A percentile compares a stretch with the other conserved stretches of the same genome.
These are phyloP conservation scores for Herpailurus yagouaroundi DNA, from an alignment of 2,113 vertebrate species.

Conservation along the genomic window DNA sequence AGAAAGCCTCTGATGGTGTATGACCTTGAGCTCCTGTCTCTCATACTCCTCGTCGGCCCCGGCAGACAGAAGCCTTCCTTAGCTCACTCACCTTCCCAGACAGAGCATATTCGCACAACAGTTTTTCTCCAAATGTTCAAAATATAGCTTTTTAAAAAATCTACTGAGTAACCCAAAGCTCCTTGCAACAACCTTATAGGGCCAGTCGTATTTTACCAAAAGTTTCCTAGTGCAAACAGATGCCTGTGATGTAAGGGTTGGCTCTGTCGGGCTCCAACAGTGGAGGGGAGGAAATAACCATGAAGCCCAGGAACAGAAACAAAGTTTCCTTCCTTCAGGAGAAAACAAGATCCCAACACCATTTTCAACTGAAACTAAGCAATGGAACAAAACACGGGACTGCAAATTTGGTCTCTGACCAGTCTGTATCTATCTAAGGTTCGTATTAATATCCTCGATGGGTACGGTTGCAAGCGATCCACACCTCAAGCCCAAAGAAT, in stretches of 20 bases:
- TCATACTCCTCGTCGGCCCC: not conserved
- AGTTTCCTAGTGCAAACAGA: constrained; percentile 76
- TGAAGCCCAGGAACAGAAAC: constrained; percentile 49
- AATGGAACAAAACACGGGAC: not conserved
- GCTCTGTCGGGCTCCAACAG: constrained; percentile 38
- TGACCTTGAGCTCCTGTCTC: not conserved
- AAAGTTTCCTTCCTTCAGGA: constrained; percentile 44
- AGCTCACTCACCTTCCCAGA: not conserved
- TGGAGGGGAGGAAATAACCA: constrained; percentile 66
- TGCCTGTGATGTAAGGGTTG: constrained; percentile 73
- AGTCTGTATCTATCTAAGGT: not conserved
- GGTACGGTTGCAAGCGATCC: not conserved
- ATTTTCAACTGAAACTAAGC: constrained; percentile 34
- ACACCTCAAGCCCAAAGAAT: constrained; percentile 44
- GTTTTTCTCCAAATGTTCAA: constrained; percentile 52
- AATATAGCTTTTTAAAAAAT: constrained; percentile 55
- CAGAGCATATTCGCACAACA: not conserved
- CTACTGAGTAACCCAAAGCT: constrained; percentile 38
- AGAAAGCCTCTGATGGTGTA: constrained; percentile 7
- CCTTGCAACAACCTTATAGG: constrained; percentile 47
- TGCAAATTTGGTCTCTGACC: not conserved
- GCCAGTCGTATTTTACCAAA: constrained; percentile 61
- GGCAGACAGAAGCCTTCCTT: constrained; percentile 26
- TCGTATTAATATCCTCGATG: not conserved
- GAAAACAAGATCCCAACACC: constrained; percentile 17